phyloP scores from a whole-genome alignment of 1,140 invertebrate species.

The Mamestra configurata region DNA sequence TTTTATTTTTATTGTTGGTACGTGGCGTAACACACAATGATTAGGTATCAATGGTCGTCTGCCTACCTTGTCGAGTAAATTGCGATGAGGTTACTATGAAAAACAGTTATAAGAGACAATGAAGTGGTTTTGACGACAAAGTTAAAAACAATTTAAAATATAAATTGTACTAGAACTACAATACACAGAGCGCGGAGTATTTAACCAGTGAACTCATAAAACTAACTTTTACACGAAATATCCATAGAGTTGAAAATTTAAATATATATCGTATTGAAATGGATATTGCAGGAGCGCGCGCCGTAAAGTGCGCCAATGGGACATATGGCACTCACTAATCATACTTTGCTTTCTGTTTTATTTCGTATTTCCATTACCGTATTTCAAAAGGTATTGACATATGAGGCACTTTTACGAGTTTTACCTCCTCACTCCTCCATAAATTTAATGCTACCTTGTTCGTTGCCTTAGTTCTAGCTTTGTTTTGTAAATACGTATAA shows the following conservation, averaged over 20 bases:
- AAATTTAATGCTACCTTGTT: slow-evolving; percentile 73
- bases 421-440: slow-evolving; percentile 71
- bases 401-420: slow-evolving; percentile 86
- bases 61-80: no score
- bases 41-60: no score
- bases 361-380: slow-evolving; percentile 87
- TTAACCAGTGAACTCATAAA: slow-evolving; percentile 24
- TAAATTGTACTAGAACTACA: background rate
- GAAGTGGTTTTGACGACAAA: no score
- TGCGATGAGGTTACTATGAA: no score
- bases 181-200: background rate
- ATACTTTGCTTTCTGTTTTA: slow-evolving; percentile 87
- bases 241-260: slow-evolving; percentile 59
- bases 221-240: slow-evolving; percentile 31
- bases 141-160: background rate
- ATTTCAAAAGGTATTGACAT: slow-evolving; percentile 87
- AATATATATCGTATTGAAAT: slow-evolving; percentile 79
- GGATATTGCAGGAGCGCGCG: slow-evolving; percentile 72
- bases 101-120: no score
- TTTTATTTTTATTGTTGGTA: no score
- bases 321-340: slow-evolving; percentile 85
- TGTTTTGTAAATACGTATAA: slow-evolving; percentile 55
- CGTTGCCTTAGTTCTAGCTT: slow-evolving; percentile 59
- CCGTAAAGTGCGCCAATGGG: slow-evolving; percentile 82
- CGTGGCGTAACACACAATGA: no score